Evolutionary conservation across 2,797 vertebrate species (phyloP).

Genomic region (Alcedo quadribrachys): DNA sequence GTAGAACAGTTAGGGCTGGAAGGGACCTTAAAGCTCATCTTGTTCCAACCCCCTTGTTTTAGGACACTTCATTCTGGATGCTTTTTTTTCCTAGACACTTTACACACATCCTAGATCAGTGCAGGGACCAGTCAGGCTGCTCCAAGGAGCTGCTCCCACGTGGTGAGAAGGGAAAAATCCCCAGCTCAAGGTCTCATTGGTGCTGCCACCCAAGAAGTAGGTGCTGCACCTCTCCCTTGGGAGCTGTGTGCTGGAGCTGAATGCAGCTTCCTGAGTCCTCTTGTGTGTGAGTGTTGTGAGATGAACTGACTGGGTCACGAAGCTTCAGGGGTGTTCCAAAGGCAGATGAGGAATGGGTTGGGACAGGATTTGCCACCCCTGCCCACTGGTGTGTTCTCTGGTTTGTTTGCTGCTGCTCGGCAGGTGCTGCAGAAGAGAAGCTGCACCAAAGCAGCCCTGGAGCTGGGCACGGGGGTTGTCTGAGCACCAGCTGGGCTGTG

Average conservation of each 20-base stretch:
- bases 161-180: background rate
- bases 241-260: rapidly evolving
- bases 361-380: background rate
- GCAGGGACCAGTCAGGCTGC: background rate
- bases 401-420: background rate
- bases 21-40: background rate
- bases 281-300: background rate
- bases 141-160: background rate
- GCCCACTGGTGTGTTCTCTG: background rate
- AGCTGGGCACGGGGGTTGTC: rapidly evolving
- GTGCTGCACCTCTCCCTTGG: background rate
- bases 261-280: background rate
- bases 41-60: background rate
- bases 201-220: background rate
- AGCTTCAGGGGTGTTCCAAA: background rate
- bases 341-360: background rate
- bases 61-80: background rate
- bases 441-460: background rate
- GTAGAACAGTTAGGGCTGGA: background rate
- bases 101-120: background rate
- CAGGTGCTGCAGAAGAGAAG: background rate
- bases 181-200: background rate
- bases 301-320: background rate
- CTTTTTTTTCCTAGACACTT: background rate
- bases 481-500: background rate